phyloP scores from a whole-genome alignment of 2,797 vertebrate genomes.

The Sebastes matsubarae region DNA sequence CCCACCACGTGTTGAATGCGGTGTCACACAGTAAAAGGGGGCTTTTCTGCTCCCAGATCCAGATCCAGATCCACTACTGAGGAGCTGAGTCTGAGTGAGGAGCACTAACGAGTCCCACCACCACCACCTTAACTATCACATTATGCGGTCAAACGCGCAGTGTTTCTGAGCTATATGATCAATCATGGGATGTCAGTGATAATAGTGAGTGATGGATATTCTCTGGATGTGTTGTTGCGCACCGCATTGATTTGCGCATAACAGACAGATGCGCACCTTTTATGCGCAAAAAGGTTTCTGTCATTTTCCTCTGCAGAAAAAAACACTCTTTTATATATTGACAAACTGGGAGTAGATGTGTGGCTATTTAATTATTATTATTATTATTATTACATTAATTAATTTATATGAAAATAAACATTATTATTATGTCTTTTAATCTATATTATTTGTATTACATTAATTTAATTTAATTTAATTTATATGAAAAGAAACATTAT shows the following conservation, averaged over 20 bases:
- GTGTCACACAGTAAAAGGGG: slow-evolving; percentile 47
- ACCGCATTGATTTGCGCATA: slow-evolving; percentile 54
- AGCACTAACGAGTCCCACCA: slow-evolving; percentile 65
- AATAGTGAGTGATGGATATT: slow-evolving; percentile 81
- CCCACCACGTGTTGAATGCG: slow-evolving; percentile 82
- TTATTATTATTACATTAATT: neutral
- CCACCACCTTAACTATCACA: slow-evolving; percentile 78
- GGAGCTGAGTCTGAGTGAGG: slow-evolving; percentile 45
- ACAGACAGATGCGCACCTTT: slow-evolving; percentile 37
- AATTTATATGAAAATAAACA: neutral
- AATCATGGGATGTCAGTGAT: slow-evolving; percentile 87
- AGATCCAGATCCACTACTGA: slow-evolving; percentile 46
- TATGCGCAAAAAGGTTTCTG: slow-evolving; percentile 38
- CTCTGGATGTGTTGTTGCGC: slow-evolving; percentile 54
- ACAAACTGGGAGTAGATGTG: neutral
- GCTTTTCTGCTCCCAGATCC: slow-evolving; percentile 52
- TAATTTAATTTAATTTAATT: neutral
- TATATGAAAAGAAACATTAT: neutral
- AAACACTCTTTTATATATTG: neutral
- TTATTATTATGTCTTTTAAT: neutral
- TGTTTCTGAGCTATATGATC: slow-evolving; percentile 83
- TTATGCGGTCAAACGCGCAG: slow-evolving; percentile 83
- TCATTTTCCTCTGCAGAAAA: slow-evolving; percentile 30
- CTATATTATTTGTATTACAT: neutral
- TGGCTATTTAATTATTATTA: too few species aligned